A percentile compares a stretch with the other conserved stretches of the same genome.
Evolutionary conservation across 2,797 vertebrate species (phyloP).

Genomic region (Petrocephalus sullivani): DNA sequence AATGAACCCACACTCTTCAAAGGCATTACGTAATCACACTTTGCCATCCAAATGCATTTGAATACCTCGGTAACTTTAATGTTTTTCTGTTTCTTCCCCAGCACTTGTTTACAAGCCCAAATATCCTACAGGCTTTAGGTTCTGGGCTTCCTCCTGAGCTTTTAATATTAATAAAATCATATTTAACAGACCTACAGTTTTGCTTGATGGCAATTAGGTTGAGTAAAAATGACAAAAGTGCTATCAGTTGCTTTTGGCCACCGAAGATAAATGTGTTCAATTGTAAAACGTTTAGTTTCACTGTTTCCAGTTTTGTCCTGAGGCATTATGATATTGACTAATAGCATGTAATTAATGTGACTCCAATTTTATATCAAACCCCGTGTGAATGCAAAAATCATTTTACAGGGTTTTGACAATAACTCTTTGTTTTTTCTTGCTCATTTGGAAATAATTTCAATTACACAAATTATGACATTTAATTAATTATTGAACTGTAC

Average conservation of each 20-base stretch:
- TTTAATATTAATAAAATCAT: constrained; percentile 34
- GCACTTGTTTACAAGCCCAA: not conserved
- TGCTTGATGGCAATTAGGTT: constrained; percentile 35
- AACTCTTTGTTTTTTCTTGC: not conserved
- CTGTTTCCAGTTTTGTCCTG: constrained; percentile 19
- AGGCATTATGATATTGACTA: constrained; percentile 32
- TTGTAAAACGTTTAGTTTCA: constrained; percentile 31
- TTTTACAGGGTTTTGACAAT: not conserved
- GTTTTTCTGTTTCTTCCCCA: not conserved
- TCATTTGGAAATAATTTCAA: constrained; percentile 13
- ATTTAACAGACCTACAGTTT: constrained; percentile 39
- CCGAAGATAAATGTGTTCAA: constrained; percentile 34
- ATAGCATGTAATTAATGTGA: constrained; percentile 28
- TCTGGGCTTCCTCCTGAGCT: constrained; percentile 24
- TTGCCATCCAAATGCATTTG: not conserved
- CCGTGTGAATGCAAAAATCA: constrained; percentile 3
- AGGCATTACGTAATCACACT: not conserved
- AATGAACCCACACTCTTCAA: not conserved
- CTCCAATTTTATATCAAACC: not conserved
- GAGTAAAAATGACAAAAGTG: constrained; percentile 36
- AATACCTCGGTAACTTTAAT: not conserved
- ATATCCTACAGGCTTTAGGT: constrained; percentile 27
- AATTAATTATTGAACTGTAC: not conserved
- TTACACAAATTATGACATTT: not conserved
- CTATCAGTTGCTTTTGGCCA: constrained; percentile 36